Evolutionary conservation across 2,113 vertebrate genomes (phyloP).

Genomic region (Cavia aperea): DNA sequence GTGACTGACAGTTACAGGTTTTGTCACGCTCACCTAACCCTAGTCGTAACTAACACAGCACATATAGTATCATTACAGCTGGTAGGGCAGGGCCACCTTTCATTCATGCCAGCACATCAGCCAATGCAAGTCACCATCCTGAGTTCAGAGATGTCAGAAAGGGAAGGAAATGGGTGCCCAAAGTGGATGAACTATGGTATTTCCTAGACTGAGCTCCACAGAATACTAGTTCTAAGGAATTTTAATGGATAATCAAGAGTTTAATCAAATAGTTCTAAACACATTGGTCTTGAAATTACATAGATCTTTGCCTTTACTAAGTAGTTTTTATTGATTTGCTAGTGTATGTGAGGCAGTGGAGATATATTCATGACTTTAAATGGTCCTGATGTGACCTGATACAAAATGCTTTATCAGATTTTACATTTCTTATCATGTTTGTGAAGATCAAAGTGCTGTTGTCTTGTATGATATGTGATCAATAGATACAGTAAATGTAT

Average conservation of each 20-base stretch:
- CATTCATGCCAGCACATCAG: neutral
- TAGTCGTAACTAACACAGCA: neutral
- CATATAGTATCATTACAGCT: neutral
- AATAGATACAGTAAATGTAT: neutral
- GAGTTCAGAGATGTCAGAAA: neutral
- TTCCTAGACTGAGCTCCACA: neutral
- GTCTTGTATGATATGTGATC: neutral
- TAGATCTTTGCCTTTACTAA: neutral
- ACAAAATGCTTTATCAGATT: neutral
- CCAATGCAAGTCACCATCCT: neutral
- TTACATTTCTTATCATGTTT: neutral
- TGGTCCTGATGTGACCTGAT: neutral
- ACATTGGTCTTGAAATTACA: constrained; percentile 24
- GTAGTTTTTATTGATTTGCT: constrained; percentile 2
- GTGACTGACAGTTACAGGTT: neutral
- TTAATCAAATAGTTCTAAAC: constrained; percentile 26
- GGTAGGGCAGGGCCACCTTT: neutral
- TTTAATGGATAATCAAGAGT: constrained; percentile 3
- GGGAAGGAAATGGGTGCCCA: neutral
- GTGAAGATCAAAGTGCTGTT: neutral
- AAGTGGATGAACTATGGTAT: neutral
- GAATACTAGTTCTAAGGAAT: neutral
- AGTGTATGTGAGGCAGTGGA: neutral
- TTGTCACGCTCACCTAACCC: neutral
- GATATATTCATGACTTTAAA: neutral